Conservation (phyloP, 2,113 vertebrate species). For the Mus pahari region DNA sequence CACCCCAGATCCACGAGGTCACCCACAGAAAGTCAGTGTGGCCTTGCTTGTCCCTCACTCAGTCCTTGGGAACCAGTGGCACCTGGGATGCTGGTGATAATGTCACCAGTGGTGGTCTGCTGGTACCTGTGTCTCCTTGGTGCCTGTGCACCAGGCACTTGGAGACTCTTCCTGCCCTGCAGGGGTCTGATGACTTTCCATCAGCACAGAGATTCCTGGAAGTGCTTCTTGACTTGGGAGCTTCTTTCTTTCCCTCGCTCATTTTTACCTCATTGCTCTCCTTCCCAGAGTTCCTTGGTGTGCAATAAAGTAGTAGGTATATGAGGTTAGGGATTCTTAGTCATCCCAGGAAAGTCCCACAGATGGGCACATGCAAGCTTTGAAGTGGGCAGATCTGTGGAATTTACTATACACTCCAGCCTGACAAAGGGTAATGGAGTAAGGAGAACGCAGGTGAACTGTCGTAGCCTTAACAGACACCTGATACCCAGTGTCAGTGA, state of each 20-base stretch:
- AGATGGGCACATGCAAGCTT: fast-evolving
- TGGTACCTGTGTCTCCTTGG: no score
- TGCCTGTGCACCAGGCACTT: fast-evolving
- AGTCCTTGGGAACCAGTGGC: not conserved
- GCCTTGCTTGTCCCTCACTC: not conserved
- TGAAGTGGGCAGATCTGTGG: not conserved
- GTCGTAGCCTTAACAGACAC: not conserved
- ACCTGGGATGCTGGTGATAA: fast-evolving
- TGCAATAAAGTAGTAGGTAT: not conserved
- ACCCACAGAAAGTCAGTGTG: not conserved
- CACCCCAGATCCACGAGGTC: not conserved
- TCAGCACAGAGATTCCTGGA: not conserved
- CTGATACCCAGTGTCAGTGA: not conserved
- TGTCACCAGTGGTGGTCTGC: not conserved
- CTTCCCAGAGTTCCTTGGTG: not conserved
- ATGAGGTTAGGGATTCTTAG: fast-evolving
- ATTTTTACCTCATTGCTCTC: not conserved
- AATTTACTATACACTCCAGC: fast-evolving
- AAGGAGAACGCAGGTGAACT: not conserved
- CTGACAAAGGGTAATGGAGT: fast-evolving
- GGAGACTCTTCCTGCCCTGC: no score
- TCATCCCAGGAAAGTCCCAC: not conserved
- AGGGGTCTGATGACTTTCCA: fast-evolving
- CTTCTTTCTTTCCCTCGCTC: not conserved
- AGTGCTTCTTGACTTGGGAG: not conserved